These are phyloP conservation scores for Merops nubicus DNA, from an alignment of 2,113 vertebrate genomes.

Conservation along the genomic window DNA sequence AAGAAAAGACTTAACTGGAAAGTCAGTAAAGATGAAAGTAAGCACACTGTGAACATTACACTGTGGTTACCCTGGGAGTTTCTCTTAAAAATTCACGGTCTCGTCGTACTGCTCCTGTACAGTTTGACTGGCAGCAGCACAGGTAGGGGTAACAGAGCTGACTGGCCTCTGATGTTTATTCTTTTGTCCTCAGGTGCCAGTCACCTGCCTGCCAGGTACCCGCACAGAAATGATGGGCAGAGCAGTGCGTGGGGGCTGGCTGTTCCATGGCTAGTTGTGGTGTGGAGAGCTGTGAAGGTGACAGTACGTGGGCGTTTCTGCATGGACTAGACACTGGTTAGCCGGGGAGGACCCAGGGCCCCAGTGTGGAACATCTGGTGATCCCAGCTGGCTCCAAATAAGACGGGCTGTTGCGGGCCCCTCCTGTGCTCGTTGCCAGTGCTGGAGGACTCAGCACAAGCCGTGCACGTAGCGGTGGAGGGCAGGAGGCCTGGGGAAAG, in stretches of 20 bases:
- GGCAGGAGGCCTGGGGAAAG: not conserved
- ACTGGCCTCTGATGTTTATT: not conserved
- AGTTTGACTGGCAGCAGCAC: not conserved
- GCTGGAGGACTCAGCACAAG: rapidly evolving
- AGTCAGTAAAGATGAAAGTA: not conserved
- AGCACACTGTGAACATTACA: not conserved
- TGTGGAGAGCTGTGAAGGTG: not conserved
- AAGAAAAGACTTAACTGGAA: not conserved
- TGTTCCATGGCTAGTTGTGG: rapidly evolving
- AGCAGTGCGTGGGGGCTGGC: rapidly evolving
- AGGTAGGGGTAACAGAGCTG: not conserved
- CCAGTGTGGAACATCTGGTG: not conserved
- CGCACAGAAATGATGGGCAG: rapidly evolving
- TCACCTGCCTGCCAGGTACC: not conserved
- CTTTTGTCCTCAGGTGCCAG: no score
- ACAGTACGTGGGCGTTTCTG: rapidly evolving
- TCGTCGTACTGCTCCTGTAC: not conserved
- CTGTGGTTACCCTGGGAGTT: not conserved
- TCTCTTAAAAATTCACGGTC: rapidly evolving
- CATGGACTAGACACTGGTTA: rapidly evolving
- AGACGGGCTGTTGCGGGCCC: rapidly evolving
- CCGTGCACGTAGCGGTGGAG: rapidly evolving
- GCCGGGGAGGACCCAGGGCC: not conserved
- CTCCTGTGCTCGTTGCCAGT: rapidly evolving
- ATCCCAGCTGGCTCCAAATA: rapidly evolving